Evolutionary conservation across 1,140 invertebrate species (phyloP).

Genomic region (Antheraea mylitta): DNA sequence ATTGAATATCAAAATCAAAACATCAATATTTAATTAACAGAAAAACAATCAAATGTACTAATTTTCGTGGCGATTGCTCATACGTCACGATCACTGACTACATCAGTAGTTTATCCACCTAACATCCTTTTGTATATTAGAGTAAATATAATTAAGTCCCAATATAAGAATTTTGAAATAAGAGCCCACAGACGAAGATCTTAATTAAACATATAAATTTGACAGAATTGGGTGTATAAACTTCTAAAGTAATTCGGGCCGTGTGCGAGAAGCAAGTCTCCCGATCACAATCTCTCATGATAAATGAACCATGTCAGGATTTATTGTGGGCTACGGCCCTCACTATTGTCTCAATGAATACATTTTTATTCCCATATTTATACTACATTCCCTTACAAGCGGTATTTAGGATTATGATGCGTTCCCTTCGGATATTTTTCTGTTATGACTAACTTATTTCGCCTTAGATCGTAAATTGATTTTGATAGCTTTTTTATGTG

Average conservation of each 20-base stretch:
- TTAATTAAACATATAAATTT: constrained; percentile 43
- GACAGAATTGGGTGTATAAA: constrained; percentile 55
- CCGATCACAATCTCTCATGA: constrained; percentile 69
- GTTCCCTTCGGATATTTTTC: constrained; percentile 30
- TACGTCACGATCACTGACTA: too few species aligned
- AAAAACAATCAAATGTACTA: too few species aligned
- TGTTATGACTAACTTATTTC: constrained; percentile 53
- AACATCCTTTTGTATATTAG: not conserved
- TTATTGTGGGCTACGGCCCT: constrained; percentile 65
- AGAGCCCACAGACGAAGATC: constrained; percentile 10
- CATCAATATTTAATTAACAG: too few species aligned
- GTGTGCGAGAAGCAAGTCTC: constrained; percentile 38
- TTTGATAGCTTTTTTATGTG: constrained; percentile 65
- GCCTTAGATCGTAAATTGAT: constrained; percentile 66
- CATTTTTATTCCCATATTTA: constrained; percentile 71
- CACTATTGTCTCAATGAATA: constrained; percentile 77
- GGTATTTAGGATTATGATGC: constrained; percentile 62
- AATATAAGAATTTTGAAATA: not conserved
- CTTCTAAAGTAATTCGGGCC: constrained; percentile 60
- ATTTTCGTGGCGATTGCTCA: too few species aligned
- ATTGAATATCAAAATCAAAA: too few species aligned
- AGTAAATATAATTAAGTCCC: not conserved
- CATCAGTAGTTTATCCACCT: too few species aligned
- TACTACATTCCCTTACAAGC: constrained; percentile 45
- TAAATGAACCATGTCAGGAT: constrained; percentile 74